Evolutionary conservation across 1,140 invertebrate genomes (phyloP), one percentile per base, ranked within the genome.

Genomic region (Penaeus indicus): DNA sequence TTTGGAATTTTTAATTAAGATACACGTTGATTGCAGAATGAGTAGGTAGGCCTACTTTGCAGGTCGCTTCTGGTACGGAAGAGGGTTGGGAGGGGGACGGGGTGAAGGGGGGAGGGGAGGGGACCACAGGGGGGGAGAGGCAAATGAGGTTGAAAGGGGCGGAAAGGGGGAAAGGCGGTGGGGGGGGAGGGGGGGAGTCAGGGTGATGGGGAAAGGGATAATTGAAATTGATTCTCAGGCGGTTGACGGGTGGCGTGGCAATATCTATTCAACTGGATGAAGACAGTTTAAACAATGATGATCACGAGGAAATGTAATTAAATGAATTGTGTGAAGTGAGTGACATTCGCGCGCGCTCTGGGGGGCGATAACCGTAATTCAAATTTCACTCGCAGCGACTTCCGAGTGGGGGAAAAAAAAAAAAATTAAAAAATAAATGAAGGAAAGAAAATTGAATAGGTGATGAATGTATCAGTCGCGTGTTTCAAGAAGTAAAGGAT

Each of bases 1-100:
- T 75, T 77, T 80, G 77, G 75, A 86, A 78, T 86, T 86, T 86
- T 86, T 86, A 86, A 86, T 86, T 86, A 86, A 86, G 85, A 86
- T 86, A 47, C 32, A 63, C 64, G 60, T 62, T 80, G 85, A 86
- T 86, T 86, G 85, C 75, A 62, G 38, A 79, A 54, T 54, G 54
- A 13, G 54, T 54, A 54, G 54, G 61, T 86, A 86, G 85, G 85
- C 85, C 85, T 86, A 86, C 61, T 79, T 80, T 42, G 60, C 61
- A 32, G 16, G 8, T 13, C 54, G 11, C 11, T 54, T 54, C 16
- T 16, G 54, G 54, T 11, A 0, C 54, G 54, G 8, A 54, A 54
- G 54, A 54, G 11, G 54, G 54, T 5, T 1, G 54, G 54, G 11
- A 8, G 54, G 16, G 54, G 54, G 16, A 11, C 0, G 54, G 10